Percentiles rank a stretch among this genome's conserved stretches.
Conservation (phyloP, 2,797 vertebrate genomes). For the Sebastes itinus region DNA sequence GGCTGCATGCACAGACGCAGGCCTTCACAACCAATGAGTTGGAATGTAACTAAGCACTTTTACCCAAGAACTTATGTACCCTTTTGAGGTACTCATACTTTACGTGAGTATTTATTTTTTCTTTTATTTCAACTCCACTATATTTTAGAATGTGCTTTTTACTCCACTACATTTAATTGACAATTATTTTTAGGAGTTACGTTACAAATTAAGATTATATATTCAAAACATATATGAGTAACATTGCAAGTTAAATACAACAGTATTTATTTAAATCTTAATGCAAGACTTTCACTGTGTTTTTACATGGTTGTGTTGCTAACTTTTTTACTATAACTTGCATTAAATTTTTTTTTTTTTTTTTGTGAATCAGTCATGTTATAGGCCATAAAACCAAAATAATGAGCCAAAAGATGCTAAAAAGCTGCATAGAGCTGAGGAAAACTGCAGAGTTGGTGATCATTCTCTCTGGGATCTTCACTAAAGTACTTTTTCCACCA, state of each 20-base stretch:
- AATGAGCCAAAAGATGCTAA: too few relatives aligned
- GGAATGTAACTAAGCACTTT: slow-evolving; percentile 28
- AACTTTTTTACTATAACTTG: neutral
- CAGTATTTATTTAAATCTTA: neutral
- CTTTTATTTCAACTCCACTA: neutral
- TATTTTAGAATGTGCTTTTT: neutral
- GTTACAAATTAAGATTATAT: neutral
- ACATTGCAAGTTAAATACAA: neutral
- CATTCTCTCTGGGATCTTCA: too few relatives aligned
- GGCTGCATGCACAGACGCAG: neutral
- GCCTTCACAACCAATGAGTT: neutral
- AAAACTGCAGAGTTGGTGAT: too few relatives aligned
- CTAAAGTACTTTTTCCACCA: too few relatives aligned
- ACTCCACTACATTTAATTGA: neutral
- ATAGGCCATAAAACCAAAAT: too few relatives aligned
- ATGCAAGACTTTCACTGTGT: neutral
- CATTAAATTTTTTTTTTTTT: neutral
- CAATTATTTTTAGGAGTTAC: neutral
- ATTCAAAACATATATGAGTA: neutral
- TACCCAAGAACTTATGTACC: neutral
- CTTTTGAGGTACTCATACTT: neutral
- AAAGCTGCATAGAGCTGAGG: too few relatives aligned
- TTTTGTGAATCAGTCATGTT: neutral
- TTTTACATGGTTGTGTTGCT: neutral
- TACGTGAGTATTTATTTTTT: neutral